Base-by-base conservation (phyloP, 2,797 vertebrate genomes). In the Eutrigla gurnardus region DNA sequence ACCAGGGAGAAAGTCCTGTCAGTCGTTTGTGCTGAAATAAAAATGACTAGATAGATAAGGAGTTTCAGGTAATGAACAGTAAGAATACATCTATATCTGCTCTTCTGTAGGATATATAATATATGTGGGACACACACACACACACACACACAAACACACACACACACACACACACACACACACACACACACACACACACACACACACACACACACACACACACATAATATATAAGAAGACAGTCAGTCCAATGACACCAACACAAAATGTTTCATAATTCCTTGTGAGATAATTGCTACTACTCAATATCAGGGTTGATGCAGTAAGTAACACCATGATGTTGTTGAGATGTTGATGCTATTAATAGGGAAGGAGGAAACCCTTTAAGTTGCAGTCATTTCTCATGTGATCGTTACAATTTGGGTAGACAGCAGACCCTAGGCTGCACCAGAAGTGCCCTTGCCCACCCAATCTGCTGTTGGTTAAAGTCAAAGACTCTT, bases 401-500 rank as follows among this genome's bases (percentile, higher is more conserved):
- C 61, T 66, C 2, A 15, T 73, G 45, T 70, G 58, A 75, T 69
- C 33, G 62, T 60, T 47, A 47, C 62, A 73, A 46, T 71, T 74
- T 54, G 75, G 43, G 36, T 9, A 11, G 42, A 68, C 61, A 53
- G 37, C 25, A 25, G 54, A 74, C 63, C 54, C 65, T 54, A 50
- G 72, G 78, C 66, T 75, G 50, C 72, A 77, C 36, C 39, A 57
- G 46, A 84, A 57, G 65, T 53, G 77, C 75, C 83, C 87, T 81
- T 88, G 85, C 79, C 78, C 65, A 39, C 75, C 81, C 78, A 85
- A 75, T 81, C 78, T 73, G 78, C 75, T 85, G 77, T 73, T 40
- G 85, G 92, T 91, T 90, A 92, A 93, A 91, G 85, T 91, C 86
- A 92, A 81, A 89, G 87, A 83, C 84, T 84, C 81, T 85, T 57